A percentile compares a stretch with the other conserved stretches of the same genome.
Evolutionary conservation across 2,113 vertebrate genomes (phyloP).

Genomic region (Anas platyrhynchos): DNA sequence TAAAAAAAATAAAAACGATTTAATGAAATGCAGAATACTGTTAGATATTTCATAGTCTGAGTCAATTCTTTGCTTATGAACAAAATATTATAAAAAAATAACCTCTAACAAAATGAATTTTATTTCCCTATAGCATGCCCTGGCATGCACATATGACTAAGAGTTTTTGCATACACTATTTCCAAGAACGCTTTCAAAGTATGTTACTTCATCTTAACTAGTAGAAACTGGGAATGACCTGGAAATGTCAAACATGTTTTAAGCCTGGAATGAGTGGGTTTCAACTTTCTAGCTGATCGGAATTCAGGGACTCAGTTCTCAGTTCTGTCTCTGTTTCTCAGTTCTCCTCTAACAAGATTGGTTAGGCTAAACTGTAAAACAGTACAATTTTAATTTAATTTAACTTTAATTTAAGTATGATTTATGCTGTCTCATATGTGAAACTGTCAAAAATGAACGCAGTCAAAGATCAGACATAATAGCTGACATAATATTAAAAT

Average conservation of each 20-base stretch:
- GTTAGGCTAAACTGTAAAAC: neutral
- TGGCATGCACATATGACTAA: neutral
- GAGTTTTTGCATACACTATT: neutral
- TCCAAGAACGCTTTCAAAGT: neutral
- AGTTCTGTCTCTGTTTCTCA: neutral
- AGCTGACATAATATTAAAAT: neutral
- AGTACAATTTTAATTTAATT: no score
- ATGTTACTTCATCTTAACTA: neutral
- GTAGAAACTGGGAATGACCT: neutral
- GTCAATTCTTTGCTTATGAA: neutral
- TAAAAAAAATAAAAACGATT: neutral
- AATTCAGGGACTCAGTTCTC: neutral
- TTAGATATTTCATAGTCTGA: neutral
- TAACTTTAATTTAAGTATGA: no score
- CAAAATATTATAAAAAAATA: neutral
- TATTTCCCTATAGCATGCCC: neutral
- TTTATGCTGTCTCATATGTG: neutral
- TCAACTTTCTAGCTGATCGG: neutral
- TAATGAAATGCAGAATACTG: neutral
- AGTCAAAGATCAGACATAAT: neutral
- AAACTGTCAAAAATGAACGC: neutral
- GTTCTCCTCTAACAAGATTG: neutral
- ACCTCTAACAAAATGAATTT: neutral
- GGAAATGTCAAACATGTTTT: constrained; percentile 23
- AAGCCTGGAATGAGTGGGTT: neutral